Base-by-base conservation (phyloP, 2,113 vertebrate species). In the Sardina pilchardus region DNA sequence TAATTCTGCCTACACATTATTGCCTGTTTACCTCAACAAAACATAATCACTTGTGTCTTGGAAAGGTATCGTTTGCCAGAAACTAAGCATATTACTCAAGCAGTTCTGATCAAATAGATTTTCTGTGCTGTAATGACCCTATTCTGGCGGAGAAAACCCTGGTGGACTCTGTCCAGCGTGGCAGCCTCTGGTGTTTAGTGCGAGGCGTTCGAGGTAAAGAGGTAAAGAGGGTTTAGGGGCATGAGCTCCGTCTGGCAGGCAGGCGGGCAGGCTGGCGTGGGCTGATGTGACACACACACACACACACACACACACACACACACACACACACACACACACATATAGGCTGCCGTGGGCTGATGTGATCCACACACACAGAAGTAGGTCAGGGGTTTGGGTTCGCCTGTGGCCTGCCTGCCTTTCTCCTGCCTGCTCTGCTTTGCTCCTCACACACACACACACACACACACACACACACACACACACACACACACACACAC, bases 301-400 rank as follows among this genome's bases (percentile, higher is more conserved):
- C 45, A 47, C 45, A 47, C 45, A 47, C 45, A 47, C 45, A 47
- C 45, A 47, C 45, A 47, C 45, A 47, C 45, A 47, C 45, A 50
- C 48, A 50, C 48, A 50, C 48, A 50, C 48, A 50, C 48, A 50
- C 12, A 50, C 48, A 50, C 48, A 50, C 48, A 50, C 12, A 17
- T 16, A 50, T 16, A 50, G 48, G 48, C 48, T 50, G 47, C 12
- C 48, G 48, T 50, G 48, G 48, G 48, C 19, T 6, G 81, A 48
- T 75, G 26, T 63, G 81, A 85, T 83, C 85, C 82, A 50, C 83
- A 85, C 21, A 78, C 71, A 78, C 34, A 78, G 71, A 88, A 88
- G 83, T 88, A 88, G 83, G 82, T 88, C 87, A 88, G 50, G 30
- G 87, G 82, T 88, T 85, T 88, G 75, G 45, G 78, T 24, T 75